A percentile compares a stretch with the other conserved stretches of the same genome.
These are phyloP conservation scores for Macrotus californicus DNA, from an alignment of 2,113 vertebrate genomes.

Conservation along the genomic window DNA sequence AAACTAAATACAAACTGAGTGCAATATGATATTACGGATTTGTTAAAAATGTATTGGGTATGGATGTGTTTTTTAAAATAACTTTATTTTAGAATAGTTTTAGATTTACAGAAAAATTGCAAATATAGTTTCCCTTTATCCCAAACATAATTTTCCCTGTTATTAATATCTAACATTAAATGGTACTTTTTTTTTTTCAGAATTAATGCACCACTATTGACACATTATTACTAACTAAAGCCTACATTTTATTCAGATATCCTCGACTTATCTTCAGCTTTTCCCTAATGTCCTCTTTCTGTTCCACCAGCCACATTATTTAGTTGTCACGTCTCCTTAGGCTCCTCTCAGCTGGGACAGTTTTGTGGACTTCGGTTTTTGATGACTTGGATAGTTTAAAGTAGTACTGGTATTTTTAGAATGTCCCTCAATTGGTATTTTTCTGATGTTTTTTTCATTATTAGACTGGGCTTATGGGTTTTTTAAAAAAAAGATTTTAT, in stretches of 20 bases:
- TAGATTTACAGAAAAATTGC: background rate
- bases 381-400: background rate
- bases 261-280: no score
- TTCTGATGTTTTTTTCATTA: background rate
- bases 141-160: background rate
- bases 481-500: no score
- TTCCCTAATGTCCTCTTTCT: no score
- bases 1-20: background rate
- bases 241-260: no score
- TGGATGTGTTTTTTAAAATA: background rate
- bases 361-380: background rate
- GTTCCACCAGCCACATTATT: no score
- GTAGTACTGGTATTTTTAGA: background rate
- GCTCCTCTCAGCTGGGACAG: background rate
- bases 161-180: background rate
- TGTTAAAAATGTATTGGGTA: background rate
- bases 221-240: no score
- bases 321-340: no score
- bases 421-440: background rate
- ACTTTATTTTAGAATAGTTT: constrained; percentile 4
- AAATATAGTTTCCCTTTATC: background rate
- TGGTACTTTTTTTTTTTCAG: background rate
- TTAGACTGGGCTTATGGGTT: background rate
- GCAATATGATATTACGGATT: background rate
- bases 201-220: background rate